Evolutionary conservation across 2,113 vertebrate species (phyloP), one percentile per base, ranked within the genome.

Genomic region (Naja naja): DNA sequence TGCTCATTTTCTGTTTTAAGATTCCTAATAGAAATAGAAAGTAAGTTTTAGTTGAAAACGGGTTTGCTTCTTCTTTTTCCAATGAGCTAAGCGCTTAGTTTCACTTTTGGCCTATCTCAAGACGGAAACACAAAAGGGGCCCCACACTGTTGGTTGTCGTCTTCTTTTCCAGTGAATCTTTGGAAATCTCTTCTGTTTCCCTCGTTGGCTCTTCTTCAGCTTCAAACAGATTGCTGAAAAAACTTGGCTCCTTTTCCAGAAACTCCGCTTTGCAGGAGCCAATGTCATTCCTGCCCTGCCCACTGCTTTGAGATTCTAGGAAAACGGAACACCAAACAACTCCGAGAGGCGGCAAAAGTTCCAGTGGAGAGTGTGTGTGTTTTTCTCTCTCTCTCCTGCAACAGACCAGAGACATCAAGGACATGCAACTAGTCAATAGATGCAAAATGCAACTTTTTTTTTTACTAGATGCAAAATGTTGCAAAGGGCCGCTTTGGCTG

Each of bases 191-290:
- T 52, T 8, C n/a, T 49, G 18, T 52, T 49, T 87, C 85, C 12
- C 10, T 87, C 30, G 14, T 27, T 25, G 27, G 39, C 34, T 45
- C 52, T 25, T 45, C 34, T 53, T 69, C 14, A 7, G 23, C 54
- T 74, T 55, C 60, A 55, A 47, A 16, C 52, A 11, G 49, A 74
- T 56, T 89, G 25, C 27, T 49, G 43, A 49, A 89, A 49, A 11
- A 85, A 74, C 43, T 54, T 60, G 87, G 43, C 43, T 60, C 0
- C 5, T 85, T 23, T 74, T 54, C 23, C 88, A 92, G 92, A 22
- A 49, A 89, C 39, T n/a, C 92, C 49, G 43, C 49, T 30, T 92
- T 85, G 89, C 64, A 74, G 89, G 64, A 74, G 92, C 92, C 18
- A 45, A 74, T 30, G 53, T 89, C 34, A 89, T 11, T 89, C 91